Evolutionary conservation across 2,888 invertebrate genomes (phyloP), one percentile per base, ranked within the genome.

Genomic region (Laothoe populi): DNA sequence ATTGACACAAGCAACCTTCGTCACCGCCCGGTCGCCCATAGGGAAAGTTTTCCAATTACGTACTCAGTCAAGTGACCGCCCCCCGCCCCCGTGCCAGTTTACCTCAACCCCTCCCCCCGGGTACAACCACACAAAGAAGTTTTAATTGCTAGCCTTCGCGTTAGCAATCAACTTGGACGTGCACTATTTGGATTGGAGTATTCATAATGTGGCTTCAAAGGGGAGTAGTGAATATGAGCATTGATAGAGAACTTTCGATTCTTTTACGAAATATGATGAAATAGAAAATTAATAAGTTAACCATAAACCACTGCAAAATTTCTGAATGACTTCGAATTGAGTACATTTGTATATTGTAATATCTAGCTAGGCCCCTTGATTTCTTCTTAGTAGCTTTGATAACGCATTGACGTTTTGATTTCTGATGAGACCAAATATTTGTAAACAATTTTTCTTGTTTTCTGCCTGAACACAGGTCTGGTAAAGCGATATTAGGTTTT

Each of bases 71-170:
- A 90, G 90, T 89, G 89, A 87, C 82, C 87, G 78, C 74, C 75
- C 73, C 74, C 66, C 75, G 72, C 64, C 72, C 71, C 67, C 68
- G 64, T 60, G 71, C 69, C 66, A 72, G 69, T 53, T 53, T 53
- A 53, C 53, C 53, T 53, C 69, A 70, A 69, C 64, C 64, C 70
- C 69, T 68, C 65, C 62, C 65, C 70, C 61, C 63, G 72, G 75
- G 81, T 77, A 81, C 81, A 75, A 77, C 81, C 83, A 72, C 84
- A 88, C 88, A 90, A 92, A 90, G 90, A 91, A 92, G 85, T 92
- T 92, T 92, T 91, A 92, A 92, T 92, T 92, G 90, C 90, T 81
- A 80, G 83, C 87, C 84, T 90, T 86, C 87, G 79, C 78, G 81
- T 80, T 82, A 80, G 83, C 83, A 84, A 86, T 86, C 85, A 84